phyloP scores from a whole-genome alignment of 2,113 vertebrate species.

The Callocephalon fimbriatum region DNA sequence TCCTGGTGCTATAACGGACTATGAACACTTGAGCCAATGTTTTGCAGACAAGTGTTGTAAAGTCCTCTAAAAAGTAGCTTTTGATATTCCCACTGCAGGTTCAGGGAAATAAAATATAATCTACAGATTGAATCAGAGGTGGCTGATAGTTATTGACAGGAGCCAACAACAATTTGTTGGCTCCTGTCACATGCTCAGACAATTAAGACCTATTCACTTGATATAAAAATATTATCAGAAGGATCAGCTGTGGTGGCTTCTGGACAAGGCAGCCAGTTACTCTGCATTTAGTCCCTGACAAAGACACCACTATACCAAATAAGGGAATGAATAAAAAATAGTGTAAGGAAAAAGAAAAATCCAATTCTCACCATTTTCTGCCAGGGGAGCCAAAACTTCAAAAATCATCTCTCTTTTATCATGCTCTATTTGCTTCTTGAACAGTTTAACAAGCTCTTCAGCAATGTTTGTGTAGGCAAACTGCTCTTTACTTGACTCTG shows the following conservation, averaged over 20 bases:
- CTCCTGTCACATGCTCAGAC: neutral
- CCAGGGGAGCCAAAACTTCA: constrained; percentile 95
- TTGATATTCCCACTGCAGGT: neutral
- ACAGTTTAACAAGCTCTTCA: constrained; percentile 94
- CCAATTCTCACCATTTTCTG: constrained; percentile 91
- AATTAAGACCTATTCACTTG: neutral
- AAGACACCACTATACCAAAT: neutral
- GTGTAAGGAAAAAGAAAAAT: neutral
- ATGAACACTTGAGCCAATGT: neutral
- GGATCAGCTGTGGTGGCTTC: neutral
- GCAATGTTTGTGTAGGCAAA: constrained; percentile 96
- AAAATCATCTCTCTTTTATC: constrained; percentile 99
- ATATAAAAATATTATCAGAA: neutral
- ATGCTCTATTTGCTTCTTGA: constrained; percentile 94
- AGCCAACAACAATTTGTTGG: neutral
- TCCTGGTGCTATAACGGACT: neutral
- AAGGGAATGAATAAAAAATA: neutral
- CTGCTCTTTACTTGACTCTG: constrained; percentile 98
- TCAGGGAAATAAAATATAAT: neutral
- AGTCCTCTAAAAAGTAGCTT: neutral
- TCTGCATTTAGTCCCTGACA: neutral
- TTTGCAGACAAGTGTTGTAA: neutral
- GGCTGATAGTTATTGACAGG: neutral
- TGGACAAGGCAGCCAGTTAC: neutral
- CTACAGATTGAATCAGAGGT: neutral